Percentiles rank a stretch among this genome's conserved stretches.
These are phyloP conservation scores for Agrotis exclamationis DNA, from an alignment of 2,888 invertebrate genomes.

Conservation along the genomic window DNA sequence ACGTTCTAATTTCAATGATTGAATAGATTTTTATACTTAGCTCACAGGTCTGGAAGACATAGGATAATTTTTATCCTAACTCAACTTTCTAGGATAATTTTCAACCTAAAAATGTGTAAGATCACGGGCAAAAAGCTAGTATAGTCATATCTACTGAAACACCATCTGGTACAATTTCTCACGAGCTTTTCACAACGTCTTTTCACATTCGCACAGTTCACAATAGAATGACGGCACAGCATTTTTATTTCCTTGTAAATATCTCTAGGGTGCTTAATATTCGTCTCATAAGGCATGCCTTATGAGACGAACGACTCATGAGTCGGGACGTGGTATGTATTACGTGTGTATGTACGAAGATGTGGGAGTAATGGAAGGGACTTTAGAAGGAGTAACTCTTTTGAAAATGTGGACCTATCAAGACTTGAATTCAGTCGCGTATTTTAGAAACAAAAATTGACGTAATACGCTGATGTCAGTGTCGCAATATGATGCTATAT, in stretches of 20 bases:
- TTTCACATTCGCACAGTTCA: slow-evolving; percentile 54
- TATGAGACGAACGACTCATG: no score
- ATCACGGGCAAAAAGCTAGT: background rate
- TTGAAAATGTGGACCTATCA: background rate
- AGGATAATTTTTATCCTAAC: no score
- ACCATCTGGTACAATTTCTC: slow-evolving; percentile 23
- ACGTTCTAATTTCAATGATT: no score
- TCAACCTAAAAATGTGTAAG: no score
- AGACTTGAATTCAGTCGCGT: no score
- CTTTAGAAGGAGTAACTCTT: rapidly evolving
- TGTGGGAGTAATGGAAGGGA: slow-evolving; percentile 45
- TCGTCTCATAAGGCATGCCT: slow-evolving; percentile 84
- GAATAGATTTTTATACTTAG: no score
- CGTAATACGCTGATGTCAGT: no score
- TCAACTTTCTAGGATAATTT: no score
- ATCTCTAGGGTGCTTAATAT: slow-evolving; percentile 83
- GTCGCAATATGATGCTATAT: no score
- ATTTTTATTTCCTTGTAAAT: slow-evolving; percentile 77
- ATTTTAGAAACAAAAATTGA: no score
- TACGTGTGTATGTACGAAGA: slow-evolving; percentile 62
- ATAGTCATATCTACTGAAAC: background rate
- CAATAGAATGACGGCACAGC: slow-evolving; percentile 65
- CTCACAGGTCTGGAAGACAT: no score
- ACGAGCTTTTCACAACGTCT: slow-evolving; percentile 34
- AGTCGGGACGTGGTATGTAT: slow-evolving; percentile 79